These are phyloP conservation scores for Watersipora subatra DNA, from an alignment of 1,140 invertebrate genomes.

Conservation along the genomic window DNA sequence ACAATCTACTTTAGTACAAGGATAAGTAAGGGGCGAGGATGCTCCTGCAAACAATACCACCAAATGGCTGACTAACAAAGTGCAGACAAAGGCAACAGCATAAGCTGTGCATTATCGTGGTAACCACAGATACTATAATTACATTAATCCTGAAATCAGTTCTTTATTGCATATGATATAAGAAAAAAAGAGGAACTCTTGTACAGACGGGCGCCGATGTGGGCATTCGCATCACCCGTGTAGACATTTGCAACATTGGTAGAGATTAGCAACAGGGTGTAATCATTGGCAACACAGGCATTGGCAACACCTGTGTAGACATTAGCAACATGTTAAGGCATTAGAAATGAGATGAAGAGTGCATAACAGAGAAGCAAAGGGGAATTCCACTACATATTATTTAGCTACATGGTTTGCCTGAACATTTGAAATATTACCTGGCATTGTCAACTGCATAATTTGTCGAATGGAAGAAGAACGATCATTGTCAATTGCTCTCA, in stretches of 20 bases:
- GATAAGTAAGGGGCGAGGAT: slow-evolving; percentile 14
- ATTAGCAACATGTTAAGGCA: neutral
- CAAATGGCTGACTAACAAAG: slow-evolving; percentile 13
- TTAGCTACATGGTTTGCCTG: neutral
- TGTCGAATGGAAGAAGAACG: neutral
- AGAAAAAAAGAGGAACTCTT: too few species aligned
- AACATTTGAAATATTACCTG: neutral
- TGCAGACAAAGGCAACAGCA: slow-evolving; percentile 10
- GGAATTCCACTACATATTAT: neutral
- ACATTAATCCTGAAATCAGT: neutral
- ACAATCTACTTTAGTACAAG: slow-evolving; percentile 13
- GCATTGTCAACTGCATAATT: neutral
- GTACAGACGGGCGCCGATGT: too few species aligned
- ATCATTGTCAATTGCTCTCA: neutral
- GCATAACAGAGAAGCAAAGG: neutral
- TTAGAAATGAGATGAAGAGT: neutral
- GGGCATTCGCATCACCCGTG: too few species aligned
- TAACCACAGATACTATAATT: slow-evolving; percentile 13
- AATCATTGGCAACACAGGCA: neutral
- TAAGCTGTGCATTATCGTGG: slow-evolving; percentile 15
- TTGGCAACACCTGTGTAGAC: neutral
- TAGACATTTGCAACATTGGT: neutral
- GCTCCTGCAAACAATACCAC: slow-evolving; percentile 11
- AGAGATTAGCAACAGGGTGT: neutral
- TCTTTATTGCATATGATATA: neutral